phyloP scores from a whole-genome alignment of 2,888 invertebrate species.

The Tridacna gigas region DNA sequence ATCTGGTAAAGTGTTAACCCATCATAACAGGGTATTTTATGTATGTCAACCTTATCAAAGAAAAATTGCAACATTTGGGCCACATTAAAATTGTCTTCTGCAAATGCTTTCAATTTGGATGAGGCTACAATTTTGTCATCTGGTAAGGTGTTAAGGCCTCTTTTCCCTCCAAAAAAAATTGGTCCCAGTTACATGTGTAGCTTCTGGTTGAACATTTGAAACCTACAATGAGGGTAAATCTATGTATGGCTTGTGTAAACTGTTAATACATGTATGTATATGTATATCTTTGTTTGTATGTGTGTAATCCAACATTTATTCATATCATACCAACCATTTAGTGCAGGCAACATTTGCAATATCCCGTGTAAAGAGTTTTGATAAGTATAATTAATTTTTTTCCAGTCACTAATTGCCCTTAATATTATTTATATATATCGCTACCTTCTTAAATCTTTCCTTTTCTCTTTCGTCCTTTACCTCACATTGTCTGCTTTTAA shows the following conservation, averaged over 20 bases:
- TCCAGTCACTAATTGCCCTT: slow-evolving; percentile 1
- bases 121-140: too few relatives aligned
- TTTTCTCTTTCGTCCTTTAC: background rate
- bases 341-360: slow-evolving; percentile 12
- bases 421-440: background rate
- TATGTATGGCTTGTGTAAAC: background rate
- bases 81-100: too few relatives aligned
- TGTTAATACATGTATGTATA: background rate
- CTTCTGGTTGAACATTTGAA: background rate
- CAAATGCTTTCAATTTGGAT: too few relatives aligned
- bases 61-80: too few relatives aligned
- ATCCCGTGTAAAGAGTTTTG: background rate
- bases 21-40: too few relatives aligned
- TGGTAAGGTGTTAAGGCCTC: too few relatives aligned
- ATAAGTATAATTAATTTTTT: too few relatives aligned
- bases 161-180: too few relatives aligned
- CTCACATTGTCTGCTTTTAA: too few relatives aligned
- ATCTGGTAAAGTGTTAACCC: too few relatives aligned
- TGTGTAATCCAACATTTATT: background rate
- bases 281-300: background rate
- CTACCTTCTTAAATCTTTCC: background rate
- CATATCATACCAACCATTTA: background rate
- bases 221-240: background rate
- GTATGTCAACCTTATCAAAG: too few relatives aligned
- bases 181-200: too few relatives aligned